Percentiles rank a stretch among this genome's conserved stretches.
These are phyloP conservation scores for Machimus rusticus DNA, from an alignment of 2,888 invertebrate genomes.

Conservation along the genomic window DNA sequence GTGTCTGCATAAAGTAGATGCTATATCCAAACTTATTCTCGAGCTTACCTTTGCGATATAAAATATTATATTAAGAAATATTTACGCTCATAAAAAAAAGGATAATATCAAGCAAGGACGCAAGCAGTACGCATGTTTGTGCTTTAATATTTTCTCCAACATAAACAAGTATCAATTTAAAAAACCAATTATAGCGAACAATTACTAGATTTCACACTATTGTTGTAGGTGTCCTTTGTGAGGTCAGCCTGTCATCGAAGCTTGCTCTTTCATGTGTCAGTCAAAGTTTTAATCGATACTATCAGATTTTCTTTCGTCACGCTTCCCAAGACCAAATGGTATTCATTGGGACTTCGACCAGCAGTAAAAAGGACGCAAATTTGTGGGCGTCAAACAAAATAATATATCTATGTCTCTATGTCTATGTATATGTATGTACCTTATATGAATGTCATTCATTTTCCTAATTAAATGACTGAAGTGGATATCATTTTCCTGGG, in stretches of 20 bases:
- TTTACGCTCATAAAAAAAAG: background rate
- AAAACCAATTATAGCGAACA: background rate
- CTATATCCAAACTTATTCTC: background rate
- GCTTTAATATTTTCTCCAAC: background rate
- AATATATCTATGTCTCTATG: background rate
- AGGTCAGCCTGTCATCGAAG: background rate
- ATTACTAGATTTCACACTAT: background rate
- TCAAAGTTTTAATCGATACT: conserved; percentile 18
- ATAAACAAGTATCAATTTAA: background rate
- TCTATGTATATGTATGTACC: background rate
- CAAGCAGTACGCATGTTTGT: background rate
- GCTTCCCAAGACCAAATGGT: background rate
- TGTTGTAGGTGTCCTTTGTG: background rate
- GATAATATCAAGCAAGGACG: background rate
- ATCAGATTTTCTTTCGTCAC: conserved; percentile 19
- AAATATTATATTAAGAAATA: background rate
- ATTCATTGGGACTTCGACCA: background rate
- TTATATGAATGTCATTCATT: background rate
- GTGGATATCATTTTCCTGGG: background rate
- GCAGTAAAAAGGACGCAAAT: background rate
- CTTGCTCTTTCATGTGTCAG: background rate
- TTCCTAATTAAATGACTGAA: background rate
- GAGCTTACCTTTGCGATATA: background rate
- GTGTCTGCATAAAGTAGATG: background rate
- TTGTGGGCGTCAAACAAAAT: background rate